A percentile compares a stretch with the other conserved stretches of the same genome.
These are phyloP conservation scores for Oncorhynchus keta DNA, from an alignment of 2,113 vertebrate species.

Conservation along the genomic window DNA sequence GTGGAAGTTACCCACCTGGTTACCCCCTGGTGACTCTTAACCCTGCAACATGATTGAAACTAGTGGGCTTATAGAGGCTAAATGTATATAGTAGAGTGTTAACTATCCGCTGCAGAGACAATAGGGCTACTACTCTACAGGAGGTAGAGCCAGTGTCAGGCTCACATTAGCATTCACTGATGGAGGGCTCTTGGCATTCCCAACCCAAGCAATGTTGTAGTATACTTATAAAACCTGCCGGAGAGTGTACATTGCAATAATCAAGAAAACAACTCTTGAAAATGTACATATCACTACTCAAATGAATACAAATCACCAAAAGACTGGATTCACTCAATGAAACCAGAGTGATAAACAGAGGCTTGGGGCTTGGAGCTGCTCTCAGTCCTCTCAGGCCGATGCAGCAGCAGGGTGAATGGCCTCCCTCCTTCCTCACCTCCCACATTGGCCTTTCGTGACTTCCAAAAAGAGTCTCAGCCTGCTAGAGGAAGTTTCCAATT, in stretches of 20 bases:
- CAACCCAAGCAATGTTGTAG: conserved; percentile 17
- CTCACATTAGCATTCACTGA: conserved; percentile 25
- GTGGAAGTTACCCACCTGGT: background rate
- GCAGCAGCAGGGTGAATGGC: conserved; percentile 13
- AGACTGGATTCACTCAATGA: conserved; percentile 52
- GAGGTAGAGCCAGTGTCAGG: background rate
- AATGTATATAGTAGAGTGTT: background rate
- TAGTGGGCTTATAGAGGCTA: background rate
- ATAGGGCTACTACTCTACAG: background rate
- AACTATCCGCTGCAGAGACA: background rate
- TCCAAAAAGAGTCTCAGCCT: conserved; percentile 73
- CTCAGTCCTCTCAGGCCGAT: conserved; percentile 60
- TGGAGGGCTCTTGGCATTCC: conserved; percentile 16
- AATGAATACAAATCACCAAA: conserved; percentile 37
- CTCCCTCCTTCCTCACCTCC: conserved; percentile 59
- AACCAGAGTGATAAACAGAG: background rate
- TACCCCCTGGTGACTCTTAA: background rate
- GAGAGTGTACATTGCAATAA: background rate
- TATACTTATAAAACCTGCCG: background rate
- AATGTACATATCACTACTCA: background rate
- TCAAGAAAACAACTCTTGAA: background rate
- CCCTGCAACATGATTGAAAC: background rate
- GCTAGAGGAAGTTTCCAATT: conserved; percentile 77
- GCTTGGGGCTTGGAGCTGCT: conserved; percentile 23
- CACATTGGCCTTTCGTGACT: conserved; percentile 72